Percentiles rank a stretch among this genome's conserved stretches.
These are phyloP conservation scores for Chrysodeixis includens DNA, from an alignment of 2,888 invertebrate genomes.

Conservation along the genomic window DNA sequence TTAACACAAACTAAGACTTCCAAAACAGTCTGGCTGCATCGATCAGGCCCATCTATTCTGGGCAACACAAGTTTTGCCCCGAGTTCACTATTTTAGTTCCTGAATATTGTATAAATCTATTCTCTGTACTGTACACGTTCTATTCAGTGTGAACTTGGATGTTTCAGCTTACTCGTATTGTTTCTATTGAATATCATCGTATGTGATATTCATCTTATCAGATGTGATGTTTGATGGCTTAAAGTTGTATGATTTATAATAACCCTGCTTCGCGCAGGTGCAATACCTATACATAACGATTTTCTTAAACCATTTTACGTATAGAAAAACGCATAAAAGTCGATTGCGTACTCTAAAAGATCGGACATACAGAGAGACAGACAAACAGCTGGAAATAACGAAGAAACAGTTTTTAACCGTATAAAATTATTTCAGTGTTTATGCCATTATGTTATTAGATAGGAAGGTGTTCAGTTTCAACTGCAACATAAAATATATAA, in stretches of 20 bases:
- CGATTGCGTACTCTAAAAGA: no score
- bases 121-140: slow-evolving; percentile 23
- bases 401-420: no score
- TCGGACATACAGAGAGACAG: no score
- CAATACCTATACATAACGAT: no score
- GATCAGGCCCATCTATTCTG: slow-evolving; percentile 54
- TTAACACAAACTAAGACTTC: slow-evolving; percentile 18
- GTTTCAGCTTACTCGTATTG: slow-evolving; percentile 8
- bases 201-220: background rate
- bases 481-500: background rate
- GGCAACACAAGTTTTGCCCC: slow-evolving; percentile 36
- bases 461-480: no score
- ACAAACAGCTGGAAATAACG: no score
- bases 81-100: slow-evolving; percentile 44
- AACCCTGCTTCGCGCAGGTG: no score
- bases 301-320: no score
- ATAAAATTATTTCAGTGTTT: no score
- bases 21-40: slow-evolving; percentile 47
- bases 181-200: background rate
- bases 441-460: no score
- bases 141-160: slow-evolving; percentile 25
- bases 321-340: no score
- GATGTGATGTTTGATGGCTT: background rate
- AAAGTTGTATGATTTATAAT: background rate
- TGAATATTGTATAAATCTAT: slow-evolving; percentile 58